A percentile compares a stretch with the other conserved stretches of the same genome.
phyloP scores from a whole-genome alignment of 2,797 vertebrate species.

The Melanotaenia nigrans region DNA sequence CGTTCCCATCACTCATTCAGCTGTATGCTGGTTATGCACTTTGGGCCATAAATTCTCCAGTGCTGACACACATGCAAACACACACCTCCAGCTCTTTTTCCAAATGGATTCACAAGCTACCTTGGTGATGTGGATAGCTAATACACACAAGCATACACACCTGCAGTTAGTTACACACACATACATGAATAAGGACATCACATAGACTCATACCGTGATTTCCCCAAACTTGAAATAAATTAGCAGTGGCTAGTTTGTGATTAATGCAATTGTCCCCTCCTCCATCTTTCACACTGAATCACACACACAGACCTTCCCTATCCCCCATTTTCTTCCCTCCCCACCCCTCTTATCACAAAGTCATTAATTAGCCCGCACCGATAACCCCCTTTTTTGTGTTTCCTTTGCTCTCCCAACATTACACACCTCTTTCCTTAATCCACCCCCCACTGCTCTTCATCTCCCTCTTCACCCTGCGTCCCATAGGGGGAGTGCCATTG shows the following conservation, averaged over 20 bases:
- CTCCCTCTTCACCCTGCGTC: constrained; percentile 14
- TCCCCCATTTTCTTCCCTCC: constrained; percentile 21
- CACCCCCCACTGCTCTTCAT: constrained; percentile 23
- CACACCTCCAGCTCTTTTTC: constrained; percentile 35
- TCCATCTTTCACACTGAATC: constrained; percentile 37
- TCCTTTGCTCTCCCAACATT: constrained; percentile 48
- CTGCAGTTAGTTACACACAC: constrained; percentile 10
- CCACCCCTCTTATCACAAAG: constrained; percentile 20
- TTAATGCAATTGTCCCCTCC: constrained; percentile 54
- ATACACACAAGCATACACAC: constrained; percentile 11
- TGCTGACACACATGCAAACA: constrained; percentile 23
- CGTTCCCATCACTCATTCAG: constrained; percentile 39
- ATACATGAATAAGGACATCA: background rate
- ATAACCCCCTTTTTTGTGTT: constrained; percentile 35
- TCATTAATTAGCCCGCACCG: constrained; percentile 58
- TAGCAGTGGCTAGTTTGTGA: constrained; percentile 55
- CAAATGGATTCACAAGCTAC: constrained; percentile 50
- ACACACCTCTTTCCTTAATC: constrained; percentile 16
- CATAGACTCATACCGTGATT: constrained; percentile 7
- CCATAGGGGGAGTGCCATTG: constrained; percentile 37
- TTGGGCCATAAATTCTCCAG: constrained; percentile 40
- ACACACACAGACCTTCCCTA: constrained; percentile 37
- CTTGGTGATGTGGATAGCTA: constrained; percentile 44
- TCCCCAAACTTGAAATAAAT: constrained; percentile 49
- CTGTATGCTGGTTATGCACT: constrained; percentile 37